phyloP scores from a whole-genome alignment of 2,797 vertebrate species.

The Argyrosomus regius region DNA sequence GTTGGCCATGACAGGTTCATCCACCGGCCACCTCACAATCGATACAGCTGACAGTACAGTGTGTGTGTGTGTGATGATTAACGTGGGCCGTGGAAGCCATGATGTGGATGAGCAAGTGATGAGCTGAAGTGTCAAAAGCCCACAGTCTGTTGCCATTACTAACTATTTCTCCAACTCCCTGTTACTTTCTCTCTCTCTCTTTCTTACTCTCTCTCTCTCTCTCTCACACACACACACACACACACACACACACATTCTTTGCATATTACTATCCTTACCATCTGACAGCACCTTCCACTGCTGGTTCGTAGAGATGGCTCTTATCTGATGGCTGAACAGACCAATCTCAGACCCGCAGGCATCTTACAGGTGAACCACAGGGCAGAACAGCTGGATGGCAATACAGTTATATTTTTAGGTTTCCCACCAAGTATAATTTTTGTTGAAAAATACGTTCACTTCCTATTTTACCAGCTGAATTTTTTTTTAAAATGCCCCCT shows the following conservation, averaged over 20 bases:
- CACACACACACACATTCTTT: constrained; percentile 3
- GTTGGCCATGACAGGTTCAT: constrained; percentile 86
- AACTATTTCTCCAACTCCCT: constrained; percentile 45
- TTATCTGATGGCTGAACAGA: constrained; percentile 17
- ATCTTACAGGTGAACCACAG: not conserved
- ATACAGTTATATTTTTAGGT: not conserved
- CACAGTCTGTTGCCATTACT: constrained; percentile 56
- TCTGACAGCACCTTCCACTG: constrained; percentile 23
- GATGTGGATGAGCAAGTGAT: constrained; percentile 74
- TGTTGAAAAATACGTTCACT: not conserved
- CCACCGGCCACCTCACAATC: constrained; percentile 80
- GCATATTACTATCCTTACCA: constrained; percentile 10
- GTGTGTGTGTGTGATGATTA: constrained; percentile 64
- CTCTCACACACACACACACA: constrained; percentile 11
- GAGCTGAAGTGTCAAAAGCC: constrained; percentile 75
- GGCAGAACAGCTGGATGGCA: not conserved
- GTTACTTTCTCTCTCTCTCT: constrained; percentile 23
- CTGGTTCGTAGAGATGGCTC: constrained; percentile 18
- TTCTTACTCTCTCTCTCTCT: too few relatives aligned
- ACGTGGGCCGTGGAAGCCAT: constrained; percentile 56
- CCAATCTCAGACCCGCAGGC: not conserved
- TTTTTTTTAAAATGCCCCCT: not conserved
- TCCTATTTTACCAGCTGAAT: not conserved
- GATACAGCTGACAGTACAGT: constrained; percentile 81
- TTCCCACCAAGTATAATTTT: not conserved